Base-by-base conservation (phyloP, 2,797 vertebrate genomes). In the Bovichtus variegatus region DNA sequence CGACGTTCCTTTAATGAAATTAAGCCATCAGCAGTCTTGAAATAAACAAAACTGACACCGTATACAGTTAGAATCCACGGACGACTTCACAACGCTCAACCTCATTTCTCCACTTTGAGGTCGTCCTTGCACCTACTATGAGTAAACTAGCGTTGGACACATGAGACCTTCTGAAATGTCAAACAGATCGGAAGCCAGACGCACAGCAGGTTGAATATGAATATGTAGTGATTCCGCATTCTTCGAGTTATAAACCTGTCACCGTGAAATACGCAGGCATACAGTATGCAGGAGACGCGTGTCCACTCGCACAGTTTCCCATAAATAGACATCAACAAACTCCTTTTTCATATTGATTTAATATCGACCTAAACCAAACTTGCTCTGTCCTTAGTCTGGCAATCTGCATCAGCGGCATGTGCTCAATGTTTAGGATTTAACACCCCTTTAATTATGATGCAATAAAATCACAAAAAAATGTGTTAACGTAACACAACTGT, bases 1-100 rank as follows among this genome's bases (percentile, higher is more conserved):
- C 18, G 61, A 85, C 80, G 65, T 76, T 74, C 50, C 62, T 59
- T 38, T 73, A 71, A 72, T 71, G 54, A 74, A 81, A 86, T 80
- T 58, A 87, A 78, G 53, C 71, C 75, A 76, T 68, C 67, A 73
- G 73, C 69, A 62, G 53, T 73, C 64, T 66, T 71, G 60, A 78
- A 77, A 81, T 61, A 83, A 83, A 71, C 67, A 80, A 67, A 64
- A 59, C 60, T 51, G 59, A 78, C 53, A 53, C 34, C n/a, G 71
- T 61, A 77, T 29, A 34, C 21, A 70, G 43, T 51, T 12, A 34
- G 50, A 73, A 49, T 64, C 60, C 63, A 50, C 9, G 6, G 54
- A 62, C 66, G 57, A 36, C 41, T 72, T 79, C 16, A 55, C 46
- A 41, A 29, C 53, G 65, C 50, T 53, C 29, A 21, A 31, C 49